These are phyloP conservation scores for Drosophila kikkawai DNA, from an alignment of 1,140 invertebrate species.

Conservation along the genomic window DNA sequence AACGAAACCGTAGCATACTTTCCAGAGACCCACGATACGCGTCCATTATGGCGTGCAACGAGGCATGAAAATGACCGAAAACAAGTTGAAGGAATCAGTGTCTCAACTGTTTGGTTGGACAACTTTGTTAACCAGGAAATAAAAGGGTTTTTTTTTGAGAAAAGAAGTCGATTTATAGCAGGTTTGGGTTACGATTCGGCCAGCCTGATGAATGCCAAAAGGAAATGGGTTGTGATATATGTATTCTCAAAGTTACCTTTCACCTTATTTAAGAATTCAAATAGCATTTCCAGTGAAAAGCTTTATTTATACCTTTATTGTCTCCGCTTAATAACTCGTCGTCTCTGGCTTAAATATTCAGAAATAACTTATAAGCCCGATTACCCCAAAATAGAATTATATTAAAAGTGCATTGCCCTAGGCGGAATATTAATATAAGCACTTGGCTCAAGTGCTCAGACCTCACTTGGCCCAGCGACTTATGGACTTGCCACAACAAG, in stretches of 20 bases:
- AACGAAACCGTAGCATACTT: conserved; percentile 29
- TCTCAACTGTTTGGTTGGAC: conserved; percentile 20
- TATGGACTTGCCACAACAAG: conserved; percentile 23
- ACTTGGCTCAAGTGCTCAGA: conserved; percentile 34
- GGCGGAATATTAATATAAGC: conserved; percentile 31
- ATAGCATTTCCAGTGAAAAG: background rate
- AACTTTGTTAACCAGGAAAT: conserved; percentile 22
- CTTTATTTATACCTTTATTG: background rate
- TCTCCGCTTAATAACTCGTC: background rate
- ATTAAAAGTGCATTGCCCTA: conserved; percentile 28
- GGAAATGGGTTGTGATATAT: background rate
- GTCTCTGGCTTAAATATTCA: background rate
- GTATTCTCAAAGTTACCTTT: background rate
- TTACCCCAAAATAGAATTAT: conserved; percentile 24
- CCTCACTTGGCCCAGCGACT: conserved; percentile 34
- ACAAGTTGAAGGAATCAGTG: conserved; percentile 28
- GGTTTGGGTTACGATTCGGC: background rate
- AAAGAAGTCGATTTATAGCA: conserved; percentile 3
- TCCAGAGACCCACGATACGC: conserved; percentile 32
- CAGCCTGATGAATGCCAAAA: background rate
- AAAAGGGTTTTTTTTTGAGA: conserved; percentile 15
- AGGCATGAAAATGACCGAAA: conserved; percentile 33
- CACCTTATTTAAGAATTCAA: background rate
- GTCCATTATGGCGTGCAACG: conserved; percentile 32
- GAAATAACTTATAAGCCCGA: conserved; percentile 29